Base-by-base conservation (phyloP, 2,888 invertebrate genomes). In the Cephus nigrinus region DNA sequence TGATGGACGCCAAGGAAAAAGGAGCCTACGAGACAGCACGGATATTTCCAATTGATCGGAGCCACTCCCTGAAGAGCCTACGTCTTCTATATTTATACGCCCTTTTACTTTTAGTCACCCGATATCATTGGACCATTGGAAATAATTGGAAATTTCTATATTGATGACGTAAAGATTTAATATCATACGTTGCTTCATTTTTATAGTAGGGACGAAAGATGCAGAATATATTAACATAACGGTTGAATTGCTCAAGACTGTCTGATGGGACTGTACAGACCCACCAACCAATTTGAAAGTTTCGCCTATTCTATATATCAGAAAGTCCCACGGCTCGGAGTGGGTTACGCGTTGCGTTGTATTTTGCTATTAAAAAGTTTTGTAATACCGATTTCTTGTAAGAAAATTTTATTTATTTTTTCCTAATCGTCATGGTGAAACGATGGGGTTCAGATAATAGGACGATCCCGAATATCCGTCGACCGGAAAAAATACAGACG, bases 371-470 rank as follows among this genome's bases (percentile, higher is more conserved):
- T 55, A 55, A 15, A 1, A 0, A 55, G 55, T 55, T 55, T 23
- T 9, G 55, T 9, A 55, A 55, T 9, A 23, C 23, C 23, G 55
- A 55, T 55, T 55, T 23, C 55, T 55, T 71, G 31, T 71, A 71
- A 5, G 12, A 71, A 71, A 71, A 71, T 0, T 23, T 30, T 12
- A 30, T 3, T 36, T 80, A 36, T 40, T 12, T 40, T 55, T 69
- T 74, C 55, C 69, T 79, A 72, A 72, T 83, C 15, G 12, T 31
- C 71, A 71, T 3, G 55, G 55, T 23, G 23, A 55, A 23, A 36
- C 36, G 36, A 36, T 36, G 12, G 36, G 36, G 1, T 36, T 15
- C 36, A 12, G 15, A 36, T 36, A 36, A 36, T 36, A 4, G 36
- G 23, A 15, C 5, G 40, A 40, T 15, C 23, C 55, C 23, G 55